Evolutionary conservation across 2,113 vertebrate species (phyloP), one percentile per base, ranked within the genome.

Genomic region (Chlorocebus sabaeus): DNA sequence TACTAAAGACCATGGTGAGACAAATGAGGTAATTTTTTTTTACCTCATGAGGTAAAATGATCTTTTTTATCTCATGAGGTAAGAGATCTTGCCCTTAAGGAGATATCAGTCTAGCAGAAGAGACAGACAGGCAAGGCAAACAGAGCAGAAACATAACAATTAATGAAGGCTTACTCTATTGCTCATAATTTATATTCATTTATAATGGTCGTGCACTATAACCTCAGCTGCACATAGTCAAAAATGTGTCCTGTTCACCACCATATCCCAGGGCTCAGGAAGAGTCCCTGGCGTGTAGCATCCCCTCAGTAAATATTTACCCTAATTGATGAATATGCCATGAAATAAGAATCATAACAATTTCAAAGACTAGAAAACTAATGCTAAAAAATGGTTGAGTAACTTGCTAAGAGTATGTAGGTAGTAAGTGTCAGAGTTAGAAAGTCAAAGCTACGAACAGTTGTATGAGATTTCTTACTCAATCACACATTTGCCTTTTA

Each of bases 401-500:
- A 90, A 87, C 70, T 96, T 84, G 25, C 48, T 80, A 64, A 64
- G 38, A 25, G 30, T 27, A 32, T 38, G 18, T 27, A 59, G 61
- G 25, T 32, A 52, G 8, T n/a, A 73, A 82, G 40, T 61, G 20
- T 35, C 45, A 96, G 40, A 92, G 38, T 80, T 79, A 80, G 57
- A 38, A 84, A 45, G 93, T 43, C 70, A 87, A 92, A 57, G 12
- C 35, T 92, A 55, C 64, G 8, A 64, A 75, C 22, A 40, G 12
- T 75, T 59, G 30, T 67, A 40, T 80, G 50, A 80, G 27, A 85
- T 92, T 84, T 90, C 64, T 35, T 45, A 48, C 82, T 94, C n/a
- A 95, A 27, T 27, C 68, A 75, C 6, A 76, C 35, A 96, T 87
- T 79, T 91, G 68, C 55, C 45, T 96, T 92, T 95, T 84, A 93